Percentiles rank a stretch among this genome's conserved stretches.
Evolutionary conservation across 2,113 vertebrate genomes (phyloP).

Genomic region (Ursus arctos): DNA sequence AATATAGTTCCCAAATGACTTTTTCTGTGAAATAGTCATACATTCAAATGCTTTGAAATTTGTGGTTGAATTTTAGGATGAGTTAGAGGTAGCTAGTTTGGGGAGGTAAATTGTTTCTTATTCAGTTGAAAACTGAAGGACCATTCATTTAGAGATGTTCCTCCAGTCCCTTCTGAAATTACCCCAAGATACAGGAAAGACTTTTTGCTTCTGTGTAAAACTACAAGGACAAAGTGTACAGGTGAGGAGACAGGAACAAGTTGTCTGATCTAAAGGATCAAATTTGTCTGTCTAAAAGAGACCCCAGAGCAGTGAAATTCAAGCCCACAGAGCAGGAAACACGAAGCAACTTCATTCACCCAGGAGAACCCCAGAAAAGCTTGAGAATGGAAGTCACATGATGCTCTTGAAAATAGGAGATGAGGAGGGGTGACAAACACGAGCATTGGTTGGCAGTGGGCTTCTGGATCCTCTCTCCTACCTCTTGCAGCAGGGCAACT

Average conservation of each 20-base stretch:
- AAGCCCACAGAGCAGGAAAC: not conserved
- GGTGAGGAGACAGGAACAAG: not conserved
- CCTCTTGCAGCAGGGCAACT: no score
- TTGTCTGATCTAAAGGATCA: not conserved
- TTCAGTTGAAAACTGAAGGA: not conserved
- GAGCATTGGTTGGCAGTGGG: not conserved
- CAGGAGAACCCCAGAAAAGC: not conserved
- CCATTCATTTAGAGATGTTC: not conserved
- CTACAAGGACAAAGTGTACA: not conserved
- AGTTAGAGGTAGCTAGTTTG: not conserved
- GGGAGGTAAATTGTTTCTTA: not conserved
- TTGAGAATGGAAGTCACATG: not conserved
- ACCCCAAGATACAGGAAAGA: not conserved
- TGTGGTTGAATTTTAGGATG: constrained; percentile 19
- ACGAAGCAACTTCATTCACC: fast-evolving
- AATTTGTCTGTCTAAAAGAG: not conserved
- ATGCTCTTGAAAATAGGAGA: not conserved
- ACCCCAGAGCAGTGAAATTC: not conserved
- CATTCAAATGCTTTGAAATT: not conserved
- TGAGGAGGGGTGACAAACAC: not conserved
- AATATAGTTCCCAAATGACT: not conserved
- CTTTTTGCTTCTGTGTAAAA: not conserved
- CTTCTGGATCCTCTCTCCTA: not conserved
- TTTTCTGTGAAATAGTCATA: not conserved
- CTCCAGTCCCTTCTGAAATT: not conserved